phyloP scores from a whole-genome alignment of 2,113 vertebrate species.

The Carassius auratus region DNA sequence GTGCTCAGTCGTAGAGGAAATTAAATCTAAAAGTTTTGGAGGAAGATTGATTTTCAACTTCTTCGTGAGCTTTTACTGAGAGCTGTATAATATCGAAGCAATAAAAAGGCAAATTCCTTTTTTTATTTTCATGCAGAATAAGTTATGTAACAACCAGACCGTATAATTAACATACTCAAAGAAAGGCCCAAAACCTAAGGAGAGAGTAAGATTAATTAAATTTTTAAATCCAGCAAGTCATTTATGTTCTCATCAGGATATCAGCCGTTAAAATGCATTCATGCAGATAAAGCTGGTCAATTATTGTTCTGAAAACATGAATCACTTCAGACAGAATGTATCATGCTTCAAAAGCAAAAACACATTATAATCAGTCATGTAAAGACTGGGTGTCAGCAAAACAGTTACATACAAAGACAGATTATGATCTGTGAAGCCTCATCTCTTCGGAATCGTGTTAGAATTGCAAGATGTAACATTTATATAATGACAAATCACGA shows the following conservation, averaged over 20 bases:
- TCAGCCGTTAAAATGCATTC: conserved; percentile 19
- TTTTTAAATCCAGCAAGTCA: not conserved
- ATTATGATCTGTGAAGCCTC: not conserved
- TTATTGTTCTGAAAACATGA: not conserved
- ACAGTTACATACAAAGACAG: not conserved
- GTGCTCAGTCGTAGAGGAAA: conserved; percentile 7
- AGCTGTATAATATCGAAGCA: not conserved
- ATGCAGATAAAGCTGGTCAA: not conserved
- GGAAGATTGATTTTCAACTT: conserved; percentile 2
- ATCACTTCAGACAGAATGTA: conserved; percentile 2
- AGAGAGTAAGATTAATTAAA: conserved; percentile 3
- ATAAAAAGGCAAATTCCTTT: conserved; percentile 4
- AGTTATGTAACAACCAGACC: conserved; percentile 40
- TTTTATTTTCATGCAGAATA: conserved; percentile 27
- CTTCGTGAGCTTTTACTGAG: not conserved
- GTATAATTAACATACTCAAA: conserved; percentile 40
- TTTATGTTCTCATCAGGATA: conserved; percentile 20
- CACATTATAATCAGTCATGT: not conserved
- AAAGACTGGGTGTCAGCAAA: not conserved
- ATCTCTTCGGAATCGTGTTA: too few relatives aligned
- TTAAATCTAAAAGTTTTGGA: not conserved
- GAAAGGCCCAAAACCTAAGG: conserved; percentile 27
- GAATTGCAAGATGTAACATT: not conserved
- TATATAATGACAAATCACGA: not conserved
- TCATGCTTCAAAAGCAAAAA: not conserved